phyloP scores from a whole-genome alignment of 35 echinoderm and acorn worm species.

The Holothuria glaberrima region DNA sequence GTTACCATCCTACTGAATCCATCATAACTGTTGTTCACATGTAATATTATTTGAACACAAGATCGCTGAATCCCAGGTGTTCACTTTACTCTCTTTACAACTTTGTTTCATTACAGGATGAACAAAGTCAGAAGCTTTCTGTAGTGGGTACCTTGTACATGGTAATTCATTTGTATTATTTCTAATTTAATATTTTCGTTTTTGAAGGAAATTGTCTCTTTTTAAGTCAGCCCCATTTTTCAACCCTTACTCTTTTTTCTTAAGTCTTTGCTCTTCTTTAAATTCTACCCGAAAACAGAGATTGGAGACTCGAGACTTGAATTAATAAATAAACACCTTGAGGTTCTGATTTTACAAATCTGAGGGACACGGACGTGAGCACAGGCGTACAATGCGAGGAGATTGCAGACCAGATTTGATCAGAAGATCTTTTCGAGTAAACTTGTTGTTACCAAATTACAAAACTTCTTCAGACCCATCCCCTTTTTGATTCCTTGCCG shows the following conservation, averaged over 20 bases:
- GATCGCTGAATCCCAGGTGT: too few relatives aligned
- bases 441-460: background rate
- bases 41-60: too few relatives aligned
- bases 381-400: background rate
- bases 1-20: too few relatives aligned
- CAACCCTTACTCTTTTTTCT: background rate
- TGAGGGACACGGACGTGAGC: background rate
- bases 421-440: background rate
- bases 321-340: background rate
- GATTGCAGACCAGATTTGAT: too few relatives aligned
- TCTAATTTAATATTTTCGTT: background rate
- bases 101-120: background rate
- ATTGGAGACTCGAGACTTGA: background rate
- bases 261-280: background rate
- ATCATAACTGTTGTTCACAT: too few relatives aligned
- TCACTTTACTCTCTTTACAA: too few relatives aligned
- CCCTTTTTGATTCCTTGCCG: too few relatives aligned
- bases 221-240: background rate
- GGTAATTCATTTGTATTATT: background rate
- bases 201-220: background rate
- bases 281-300: background rate
- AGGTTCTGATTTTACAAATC: background rate
- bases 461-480: too few relatives aligned
- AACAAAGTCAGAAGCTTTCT: background rate
- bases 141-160: background rate